A percentile compares a stretch with the other conserved stretches of the same genome.
These are phyloP conservation scores for Melospiza georgiana DNA, from an alignment of 2,113 vertebrate genomes.

Conservation along the genomic window DNA sequence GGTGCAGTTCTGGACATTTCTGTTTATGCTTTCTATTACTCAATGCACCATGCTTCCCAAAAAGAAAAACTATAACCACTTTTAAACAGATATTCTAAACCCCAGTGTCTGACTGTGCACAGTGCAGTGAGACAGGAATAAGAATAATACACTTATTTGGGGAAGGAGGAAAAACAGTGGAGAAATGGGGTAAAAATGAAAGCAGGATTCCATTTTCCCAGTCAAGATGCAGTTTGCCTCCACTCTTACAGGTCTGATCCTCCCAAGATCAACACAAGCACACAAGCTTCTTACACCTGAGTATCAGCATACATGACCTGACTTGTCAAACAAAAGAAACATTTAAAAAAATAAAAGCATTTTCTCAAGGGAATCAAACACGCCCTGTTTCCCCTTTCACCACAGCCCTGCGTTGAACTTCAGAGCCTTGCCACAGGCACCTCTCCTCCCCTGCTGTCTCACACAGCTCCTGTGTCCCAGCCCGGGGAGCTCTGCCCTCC, in stretches of 20 bases:
- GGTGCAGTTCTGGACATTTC: neutral
- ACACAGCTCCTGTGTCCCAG: neutral
- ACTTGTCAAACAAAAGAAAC: constrained; percentile 10
- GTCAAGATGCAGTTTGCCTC: neutral
- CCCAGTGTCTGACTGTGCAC: too few species aligned
- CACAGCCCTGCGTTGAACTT: neutral
- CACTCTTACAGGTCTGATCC: neutral
- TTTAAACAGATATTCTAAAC: neutral
- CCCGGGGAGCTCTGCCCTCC: neutral
- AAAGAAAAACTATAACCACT: neutral
- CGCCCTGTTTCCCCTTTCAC: neutral
- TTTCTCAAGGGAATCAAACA: constrained; percentile 52
- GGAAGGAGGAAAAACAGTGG: neutral
- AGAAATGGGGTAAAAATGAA: neutral
- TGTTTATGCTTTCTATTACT: neutral
- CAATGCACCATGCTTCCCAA: neutral
- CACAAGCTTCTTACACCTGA: neutral
- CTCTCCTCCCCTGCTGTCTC: neutral
- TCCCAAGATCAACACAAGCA: neutral
- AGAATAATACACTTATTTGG: neutral
- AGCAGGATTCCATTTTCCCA: neutral
- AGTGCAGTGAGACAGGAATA: rapidly evolving
- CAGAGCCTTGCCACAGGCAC: neutral
- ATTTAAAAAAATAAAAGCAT: neutral
- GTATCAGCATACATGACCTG: neutral